Evolutionary conservation across 2,888 invertebrate genomes (phyloP), one percentile per base, ranked within the genome.

Genomic region (Cephonodes hylas): DNA sequence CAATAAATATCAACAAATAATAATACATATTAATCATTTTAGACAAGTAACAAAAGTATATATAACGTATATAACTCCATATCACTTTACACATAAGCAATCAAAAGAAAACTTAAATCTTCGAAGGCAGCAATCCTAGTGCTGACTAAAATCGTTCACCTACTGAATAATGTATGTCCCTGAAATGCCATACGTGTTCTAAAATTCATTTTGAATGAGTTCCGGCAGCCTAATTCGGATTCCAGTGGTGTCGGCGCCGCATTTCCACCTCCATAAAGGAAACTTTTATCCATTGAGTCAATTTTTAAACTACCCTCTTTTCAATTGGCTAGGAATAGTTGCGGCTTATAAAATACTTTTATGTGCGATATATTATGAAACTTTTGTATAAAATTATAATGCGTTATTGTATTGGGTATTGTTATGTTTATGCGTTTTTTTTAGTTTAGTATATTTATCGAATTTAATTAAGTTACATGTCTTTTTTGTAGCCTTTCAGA

Each of bases 301-400:
- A 53, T 48, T 53, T 48, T 53, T 53, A 31, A 48, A 53, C 53
- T 53, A 53, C 53, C 53, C 53, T 31, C 53, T 27, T 18, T 53
- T 53, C 18, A 15, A 48, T 18, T 53, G 15, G 3, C 27, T 10
- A 18, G 6, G 20, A 3, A 18, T 31, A 8, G 8, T 18, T 44
- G 10, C 20, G 3, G 18, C 6, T 8, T 20, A 10, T 38, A 4
- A 4, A 38, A 38, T 13, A 13, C 13, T 34, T 38, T 38, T n/a
- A 38, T 4, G 38, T 38, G 1, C 38, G n/a, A n/a, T 38, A n/a
- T 38, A 4, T 38, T 38, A 38, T n/a, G 10, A n/a, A n/a, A 0
- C 3, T n/a, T n/a, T 38, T 10, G 5, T 38, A 4, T 38, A 1
- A n/a, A 3, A n/a, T n/a, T n/a, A n/a, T n/a, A n/a, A n/a, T n/a